Evolutionary conservation across 2,113 vertebrate species (phyloP), one percentile per base, ranked within the genome.

Genomic region (Varanus komodoensis): DNA sequence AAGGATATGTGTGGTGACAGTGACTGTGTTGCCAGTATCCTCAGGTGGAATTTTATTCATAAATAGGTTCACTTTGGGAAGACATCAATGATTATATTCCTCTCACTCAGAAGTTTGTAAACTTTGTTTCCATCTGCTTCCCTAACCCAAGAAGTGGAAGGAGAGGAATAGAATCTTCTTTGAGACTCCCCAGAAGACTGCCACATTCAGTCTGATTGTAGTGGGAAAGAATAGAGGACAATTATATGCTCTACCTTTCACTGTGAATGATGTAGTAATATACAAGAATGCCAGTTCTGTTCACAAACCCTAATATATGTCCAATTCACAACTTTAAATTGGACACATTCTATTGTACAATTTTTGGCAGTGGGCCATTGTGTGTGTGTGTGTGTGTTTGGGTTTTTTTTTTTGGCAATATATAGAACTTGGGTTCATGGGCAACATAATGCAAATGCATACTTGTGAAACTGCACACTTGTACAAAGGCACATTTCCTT

Each of bases 1-100:
- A 87, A 64, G 25, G 38, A 23, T 17, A 34, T 82, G 79, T 77
- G 38, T 34, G 3, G 38, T 90, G 84, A 80, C 89, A 86, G 29
- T 86, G 82, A 87, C 57, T 50, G 69, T 74, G 8, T 74, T 68
- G 54, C 38, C 23, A 34, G 54, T 61, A 75, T 74, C 73, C 34
- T 73, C 52, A 0, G 74, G 71, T 68, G 32, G 38, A 67, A 50
- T 27, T 78, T 89, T 77, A 57, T 84, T 89, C 88, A 78, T 78
- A 81, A 90, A 90, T 6, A 69, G 34, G 75, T 25, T 50, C 29
- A 32, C 29, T 50, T 78, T 57, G 44, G 34, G 54, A 82, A 34
- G 69, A 29, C 19, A 8, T 14, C 44, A 8, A 69, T 8, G 77
- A 73, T 73, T 8, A 74, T 27, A 54, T 80, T 69, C 32, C 50